Evolutionary conservation across 1,140 invertebrate species (phyloP), one percentile per base, ranked within the genome.

Genomic region (Drosophila subobscura): DNA sequence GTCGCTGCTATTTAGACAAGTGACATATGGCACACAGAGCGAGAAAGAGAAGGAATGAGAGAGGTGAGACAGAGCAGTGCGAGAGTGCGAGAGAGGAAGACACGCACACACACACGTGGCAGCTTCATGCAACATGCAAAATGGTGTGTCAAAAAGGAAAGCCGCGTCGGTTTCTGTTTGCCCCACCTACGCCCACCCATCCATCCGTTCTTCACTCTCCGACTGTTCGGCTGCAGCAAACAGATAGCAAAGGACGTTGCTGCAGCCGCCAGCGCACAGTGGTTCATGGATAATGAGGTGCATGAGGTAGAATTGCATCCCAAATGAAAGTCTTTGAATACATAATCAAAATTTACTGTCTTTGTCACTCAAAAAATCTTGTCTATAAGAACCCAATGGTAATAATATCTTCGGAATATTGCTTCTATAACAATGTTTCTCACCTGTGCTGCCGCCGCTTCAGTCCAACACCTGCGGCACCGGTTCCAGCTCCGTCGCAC

Each of bases 1-100:
- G 70, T 74, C 61, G 76, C 63, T 85, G 80, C 77, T 86, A 85
- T 85, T 85, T 85, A 81, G 81, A 86, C 73, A 79, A 74, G 81
- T 80, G 80, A 85, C 80, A 85, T 77, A 86, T 86, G 80, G 59
- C 44, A 73, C 61, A 67, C 51, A 65, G 33, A 63, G 14, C 27
- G 60, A 25, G 49, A 14, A 20, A 44, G 12, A 22, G 46, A 23
- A 25, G n/a, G 27, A 8, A 8, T n/a, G 14, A 16, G 55, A 29
- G 7, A 33, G 16, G 16, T 20, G 16, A 20, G 16, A 20, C 16
- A 20, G 16, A 20, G 16, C 1, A 57, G 41, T 40, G 20, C n/a
- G 56, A 44, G 56, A 49, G 12, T 44, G 61, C 7, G 52, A 53
- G 52, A 66, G 49, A 56, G 45, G 64, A 25, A 37, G 47, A 59